Percentiles rank a stretch among this genome's conserved stretches.
phyloP scores from a whole-genome alignment of 1,140 invertebrate species.

The Trachelipus rathkii region DNA sequence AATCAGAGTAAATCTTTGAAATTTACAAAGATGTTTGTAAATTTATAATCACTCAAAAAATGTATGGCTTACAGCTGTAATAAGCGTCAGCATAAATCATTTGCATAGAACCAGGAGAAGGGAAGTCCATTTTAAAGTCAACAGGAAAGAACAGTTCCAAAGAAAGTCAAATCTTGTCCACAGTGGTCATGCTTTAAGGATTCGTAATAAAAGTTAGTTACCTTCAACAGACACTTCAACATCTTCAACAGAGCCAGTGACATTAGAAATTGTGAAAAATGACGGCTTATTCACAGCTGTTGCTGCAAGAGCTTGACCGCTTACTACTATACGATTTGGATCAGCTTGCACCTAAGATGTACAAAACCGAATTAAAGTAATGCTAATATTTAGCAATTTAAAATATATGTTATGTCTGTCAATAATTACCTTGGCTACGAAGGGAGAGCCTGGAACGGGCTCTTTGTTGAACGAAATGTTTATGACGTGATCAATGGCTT shows the following conservation, averaged over 20 bases:
- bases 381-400: no score
- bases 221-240: constrained; percentile 92
- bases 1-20: no score
- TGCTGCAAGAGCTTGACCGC: constrained; percentile 64
- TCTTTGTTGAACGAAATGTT: constrained; percentile 96
- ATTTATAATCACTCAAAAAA: no score
- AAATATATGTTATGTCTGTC: no score
- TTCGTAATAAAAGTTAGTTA: constrained; percentile 50
- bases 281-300: constrained; percentile 68
- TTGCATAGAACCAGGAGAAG: no score
- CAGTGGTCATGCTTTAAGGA: no score
- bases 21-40: no score
- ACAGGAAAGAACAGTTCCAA: no score
- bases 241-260: constrained; percentile 77
- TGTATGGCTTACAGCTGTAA: no score
- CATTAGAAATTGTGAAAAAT: constrained; percentile 68
- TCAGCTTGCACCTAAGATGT: constrained; percentile 61
- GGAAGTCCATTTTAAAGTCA: no score
- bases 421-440: constrained; percentile 40
- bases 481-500: constrained; percentile 88
- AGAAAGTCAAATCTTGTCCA: no score
- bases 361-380: constrained; percentile 56
- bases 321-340: constrained; percentile 64
- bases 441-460: constrained; percentile 58
- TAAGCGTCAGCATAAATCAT: no score